A percentile compares a stretch with the other conserved stretches of the same genome.
Evolutionary conservation across 2,797 vertebrate species (phyloP).

Genomic region (Notoglanidium macrostoma): DNA sequence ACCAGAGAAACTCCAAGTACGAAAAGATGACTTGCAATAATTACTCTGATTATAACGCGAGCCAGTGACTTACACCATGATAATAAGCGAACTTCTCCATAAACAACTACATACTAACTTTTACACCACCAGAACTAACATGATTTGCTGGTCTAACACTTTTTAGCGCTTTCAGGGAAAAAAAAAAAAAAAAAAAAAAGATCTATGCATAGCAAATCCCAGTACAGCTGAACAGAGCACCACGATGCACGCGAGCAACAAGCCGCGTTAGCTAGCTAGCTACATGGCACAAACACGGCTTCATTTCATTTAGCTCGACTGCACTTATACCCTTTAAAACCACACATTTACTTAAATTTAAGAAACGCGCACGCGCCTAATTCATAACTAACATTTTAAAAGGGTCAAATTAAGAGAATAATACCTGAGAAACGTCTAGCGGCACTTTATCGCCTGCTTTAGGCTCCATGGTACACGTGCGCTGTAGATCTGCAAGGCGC

Average conservation of each 20-base stretch:
- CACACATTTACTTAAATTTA: background rate
- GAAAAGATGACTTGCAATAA: background rate
- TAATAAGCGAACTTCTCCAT: background rate
- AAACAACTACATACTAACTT: background rate
- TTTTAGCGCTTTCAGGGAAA: background rate
- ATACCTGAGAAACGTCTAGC: slow-evolving; percentile 45
- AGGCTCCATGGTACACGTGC: slow-evolving; percentile 52
- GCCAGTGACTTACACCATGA: background rate
- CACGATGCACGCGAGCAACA: too few relatives aligned
- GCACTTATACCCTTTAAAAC: background rate
- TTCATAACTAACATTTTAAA: background rate
- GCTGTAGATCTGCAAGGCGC: background rate
- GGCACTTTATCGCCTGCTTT: background rate
- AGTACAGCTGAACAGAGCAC: too few relatives aligned
- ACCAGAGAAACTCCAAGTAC: background rate
- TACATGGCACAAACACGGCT: background rate
- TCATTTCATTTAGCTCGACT: background rate
- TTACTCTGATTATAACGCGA: background rate
- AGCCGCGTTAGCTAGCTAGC: background rate
- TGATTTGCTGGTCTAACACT: too few relatives aligned
- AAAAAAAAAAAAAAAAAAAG: background rate
- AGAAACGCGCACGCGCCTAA: background rate
- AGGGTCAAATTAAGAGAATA: background rate
- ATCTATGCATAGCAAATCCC: too few relatives aligned
- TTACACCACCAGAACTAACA: background rate